These are phyloP conservation scores for Amphiprion ocellaris DNA, from an alignment of 2,113 vertebrate species.

Conservation along the genomic window DNA sequence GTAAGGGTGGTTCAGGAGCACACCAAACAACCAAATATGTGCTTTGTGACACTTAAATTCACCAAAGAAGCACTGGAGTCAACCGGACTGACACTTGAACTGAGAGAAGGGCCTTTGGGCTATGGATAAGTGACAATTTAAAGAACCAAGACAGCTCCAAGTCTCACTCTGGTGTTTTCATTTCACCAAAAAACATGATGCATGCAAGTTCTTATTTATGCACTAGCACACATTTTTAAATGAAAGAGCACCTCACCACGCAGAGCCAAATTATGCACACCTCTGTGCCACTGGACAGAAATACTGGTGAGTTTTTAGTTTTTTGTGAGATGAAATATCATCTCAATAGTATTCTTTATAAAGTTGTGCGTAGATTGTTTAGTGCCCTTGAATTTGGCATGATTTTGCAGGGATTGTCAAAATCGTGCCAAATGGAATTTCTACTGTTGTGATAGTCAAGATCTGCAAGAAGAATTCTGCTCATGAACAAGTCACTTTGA, in stretches of 20 bases:
- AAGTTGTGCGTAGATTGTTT: not conserved
- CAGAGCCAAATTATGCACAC: too few relatives aligned
- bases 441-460: conserved; percentile 13
- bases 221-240: too few relatives aligned
- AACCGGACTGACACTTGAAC: not conserved
- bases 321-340: not conserved
- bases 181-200: not conserved
- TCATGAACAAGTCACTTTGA: conserved; percentile 29
- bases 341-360: conserved; percentile 22
- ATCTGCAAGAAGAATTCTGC: conserved; percentile 8
- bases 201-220: not conserved
- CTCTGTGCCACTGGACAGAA: not conserved
- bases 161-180: not conserved
- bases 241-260: too few relatives aligned
- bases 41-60: not conserved
- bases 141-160: not conserved
- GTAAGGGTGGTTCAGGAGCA: not conserved
- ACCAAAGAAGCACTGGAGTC: not conserved
- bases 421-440: conserved; percentile 23
- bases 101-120: not conserved
- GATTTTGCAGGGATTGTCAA: conserved; percentile 31
- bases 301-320: not conserved
- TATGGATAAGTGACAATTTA: not conserved
- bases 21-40: too few relatives aligned
- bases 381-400: conserved; percentile 9